phyloP scores from a whole-genome alignment of 1,140 invertebrate species.

The Scaptomyza montana region DNA sequence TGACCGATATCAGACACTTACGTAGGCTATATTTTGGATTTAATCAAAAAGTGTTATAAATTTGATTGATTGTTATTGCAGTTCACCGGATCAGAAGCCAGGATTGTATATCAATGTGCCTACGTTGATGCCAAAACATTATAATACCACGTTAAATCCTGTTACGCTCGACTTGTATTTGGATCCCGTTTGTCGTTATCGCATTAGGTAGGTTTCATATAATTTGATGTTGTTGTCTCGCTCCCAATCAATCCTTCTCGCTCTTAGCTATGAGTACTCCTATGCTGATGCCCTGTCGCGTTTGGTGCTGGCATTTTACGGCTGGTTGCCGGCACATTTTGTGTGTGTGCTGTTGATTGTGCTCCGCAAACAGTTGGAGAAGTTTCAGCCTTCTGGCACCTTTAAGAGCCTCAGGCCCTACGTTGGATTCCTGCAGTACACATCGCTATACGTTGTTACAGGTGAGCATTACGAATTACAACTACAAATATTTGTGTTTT shows the following conservation, averaged over 20 bases:
- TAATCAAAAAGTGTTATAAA: not conserved
- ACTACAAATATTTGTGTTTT: no score
- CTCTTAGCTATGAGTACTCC: constrained; percentile 74
- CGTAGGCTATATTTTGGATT: constrained; percentile 79
- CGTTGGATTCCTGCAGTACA: constrained; percentile 61
- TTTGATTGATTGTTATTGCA: constrained; percentile 6
- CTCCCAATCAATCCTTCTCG: constrained; percentile 10
- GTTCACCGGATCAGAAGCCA: constrained; percentile 68
- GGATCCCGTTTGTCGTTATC: constrained; percentile 86
- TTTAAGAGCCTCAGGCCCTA: constrained; percentile 66
- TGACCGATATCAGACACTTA: constrained; percentile 86
- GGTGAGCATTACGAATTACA: constrained; percentile 27
- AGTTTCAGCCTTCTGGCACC: constrained; percentile 50
- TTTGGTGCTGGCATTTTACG: constrained; percentile 69
- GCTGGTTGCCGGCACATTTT: constrained; percentile 79
- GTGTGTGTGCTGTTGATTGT: constrained; percentile 72
- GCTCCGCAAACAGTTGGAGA: constrained; percentile 66
- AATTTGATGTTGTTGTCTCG: not conserved
- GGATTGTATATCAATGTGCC: constrained; percentile 85
- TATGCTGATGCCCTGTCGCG: constrained; percentile 65
- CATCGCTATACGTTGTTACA: constrained; percentile 75
- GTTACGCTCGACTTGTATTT: constrained; percentile 85
- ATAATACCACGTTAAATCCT: constrained; percentile 70
- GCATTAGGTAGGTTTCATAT: constrained; percentile 83
- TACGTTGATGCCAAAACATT: constrained; percentile 74